Evolutionary conservation across 2,797 vertebrate genomes (phyloP).

Genomic region (Gephyroberyx darwinii): DNA sequence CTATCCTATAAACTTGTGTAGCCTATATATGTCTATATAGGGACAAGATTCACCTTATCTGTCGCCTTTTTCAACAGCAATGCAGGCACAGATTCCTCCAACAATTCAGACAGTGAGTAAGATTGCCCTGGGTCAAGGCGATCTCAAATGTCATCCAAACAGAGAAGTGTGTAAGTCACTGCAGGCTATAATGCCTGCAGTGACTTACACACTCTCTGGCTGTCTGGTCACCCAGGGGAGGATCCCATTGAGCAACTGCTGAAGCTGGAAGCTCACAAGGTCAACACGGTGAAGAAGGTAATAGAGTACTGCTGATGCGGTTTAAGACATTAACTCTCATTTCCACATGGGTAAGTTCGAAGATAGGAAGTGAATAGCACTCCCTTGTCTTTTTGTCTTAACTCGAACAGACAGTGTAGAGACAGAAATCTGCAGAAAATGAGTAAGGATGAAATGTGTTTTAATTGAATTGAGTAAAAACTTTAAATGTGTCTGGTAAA

Average conservation of each 20-base stretch:
- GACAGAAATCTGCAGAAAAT: not conserved
- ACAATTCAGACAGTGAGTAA: constrained; percentile 71
- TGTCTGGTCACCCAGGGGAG: constrained; percentile 68
- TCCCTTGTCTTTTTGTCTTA: not conserved
- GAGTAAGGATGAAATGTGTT: too few relatives aligned
- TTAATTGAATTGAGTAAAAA: too few relatives aligned
- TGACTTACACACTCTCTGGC: constrained; percentile 40
- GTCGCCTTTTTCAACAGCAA: constrained; percentile 43
- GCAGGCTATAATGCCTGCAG: too few relatives aligned
- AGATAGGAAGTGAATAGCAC: constrained; percentile 16
- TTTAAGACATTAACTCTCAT: constrained; percentile 11
- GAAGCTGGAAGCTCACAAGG: constrained; percentile 85
- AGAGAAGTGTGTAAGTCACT: too few relatives aligned
- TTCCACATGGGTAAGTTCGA: not conserved
- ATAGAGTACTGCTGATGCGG: constrained; percentile 20
- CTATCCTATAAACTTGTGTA: not conserved
- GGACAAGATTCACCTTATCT: constrained; percentile 14
- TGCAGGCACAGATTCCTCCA: constrained; percentile 39
- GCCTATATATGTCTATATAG: not conserved
- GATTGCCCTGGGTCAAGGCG: constrained; percentile 39
- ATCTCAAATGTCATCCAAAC: constrained; percentile 56
- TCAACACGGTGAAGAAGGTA: constrained; percentile 91
- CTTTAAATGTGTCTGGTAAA: not conserved
- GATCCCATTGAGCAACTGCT: constrained; percentile 91
- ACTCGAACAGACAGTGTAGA: not conserved